Evolutionary conservation across 2,888 invertebrate species (phyloP), one percentile per base, ranked within the genome.

Genomic region (Phytoseiulus persimilis): DNA sequence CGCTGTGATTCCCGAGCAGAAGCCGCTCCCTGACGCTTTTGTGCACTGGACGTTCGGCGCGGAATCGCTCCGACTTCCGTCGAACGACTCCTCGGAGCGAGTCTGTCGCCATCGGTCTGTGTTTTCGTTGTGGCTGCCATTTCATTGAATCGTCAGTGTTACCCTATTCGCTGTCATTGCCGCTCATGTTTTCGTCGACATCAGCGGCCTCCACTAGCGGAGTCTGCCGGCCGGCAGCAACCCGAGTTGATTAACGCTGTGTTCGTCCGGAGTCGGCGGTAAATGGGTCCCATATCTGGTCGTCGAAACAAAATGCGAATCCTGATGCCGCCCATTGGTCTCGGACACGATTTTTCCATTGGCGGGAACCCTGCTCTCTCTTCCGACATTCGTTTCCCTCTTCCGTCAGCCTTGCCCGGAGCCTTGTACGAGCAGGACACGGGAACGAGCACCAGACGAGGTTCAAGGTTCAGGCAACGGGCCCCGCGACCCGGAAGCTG

Each of bases 261-360:
- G 46, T 46, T 46, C 46, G 14, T 14, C 46, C 46, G 46, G 46
- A 65, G 65, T 65, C 65, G 65, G 28, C 65, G 65, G 65, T 65
- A 65, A 65, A 65, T 65, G 65, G 65, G 65, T 65, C 65, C 65
- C 65, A 65, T 65, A 65, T 65, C 65, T 65, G 65, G 65, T 65
- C 65, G 65, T 18, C 65, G 65, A 65, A 28, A 65, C 65, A 28
- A 28, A 65, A 65, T 65, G 65, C 18, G 14, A 28, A 6, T 65
- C 65, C 65, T 14, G 65, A 65, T 65, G 65, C 65, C 65, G 28
- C 65, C 65, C 65, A 65, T 65, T 65, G 65, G 65, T 65, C 65
- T 65, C 65, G 65, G 65, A 65, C 65, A 65, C 65, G 65, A 65
- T 65, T 65, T 28, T 28, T 65, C 65, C 65, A 65, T 65, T 65